Evolutionary conservation across 2,113 vertebrate species (phyloP).

Genomic region (Xiphophorus maculatus): DNA sequence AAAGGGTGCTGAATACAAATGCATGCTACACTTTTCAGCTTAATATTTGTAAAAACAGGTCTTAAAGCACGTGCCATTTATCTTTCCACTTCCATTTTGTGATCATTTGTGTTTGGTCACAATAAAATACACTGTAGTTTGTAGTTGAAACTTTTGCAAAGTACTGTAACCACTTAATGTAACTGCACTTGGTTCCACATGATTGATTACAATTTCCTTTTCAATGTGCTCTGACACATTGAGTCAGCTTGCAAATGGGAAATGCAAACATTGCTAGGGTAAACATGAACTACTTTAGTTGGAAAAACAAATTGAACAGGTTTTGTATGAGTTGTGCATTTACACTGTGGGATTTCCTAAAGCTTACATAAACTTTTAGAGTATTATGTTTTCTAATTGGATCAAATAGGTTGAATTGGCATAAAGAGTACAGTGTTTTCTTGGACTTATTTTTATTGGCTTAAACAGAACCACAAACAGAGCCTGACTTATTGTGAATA

Average conservation of each 20-base stretch:
- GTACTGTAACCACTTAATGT: not conserved
- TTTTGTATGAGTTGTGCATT: not conserved
- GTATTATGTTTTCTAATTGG: not conserved
- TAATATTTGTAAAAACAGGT: not conserved
- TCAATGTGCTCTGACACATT: constrained; percentile 40
- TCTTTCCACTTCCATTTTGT: not conserved
- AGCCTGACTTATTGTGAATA: too few species aligned
- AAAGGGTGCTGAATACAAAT: not conserved
- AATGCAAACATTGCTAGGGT: not conserved
- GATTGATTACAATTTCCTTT: constrained; percentile 12
- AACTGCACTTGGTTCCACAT: not conserved
- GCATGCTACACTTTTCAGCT: not conserved
- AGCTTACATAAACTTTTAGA: not conserved
- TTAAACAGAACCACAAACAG: not conserved
- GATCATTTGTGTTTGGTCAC: not conserved
- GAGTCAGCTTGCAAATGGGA: constrained; percentile 17
- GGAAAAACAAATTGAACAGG: constrained; percentile 28
- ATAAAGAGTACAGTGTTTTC: not conserved
- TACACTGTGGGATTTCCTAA: not conserved
- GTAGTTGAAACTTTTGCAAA: not conserved
- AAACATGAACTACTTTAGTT: constrained; percentile 2
- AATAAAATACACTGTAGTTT: not conserved
- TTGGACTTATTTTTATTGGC: not conserved
- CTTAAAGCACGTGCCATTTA: not conserved
- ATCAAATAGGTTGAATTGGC: not conserved